These are phyloP conservation scores for Criorhina ranunculi DNA, from an alignment of 2,888 invertebrate genomes.

Conservation along the genomic window DNA sequence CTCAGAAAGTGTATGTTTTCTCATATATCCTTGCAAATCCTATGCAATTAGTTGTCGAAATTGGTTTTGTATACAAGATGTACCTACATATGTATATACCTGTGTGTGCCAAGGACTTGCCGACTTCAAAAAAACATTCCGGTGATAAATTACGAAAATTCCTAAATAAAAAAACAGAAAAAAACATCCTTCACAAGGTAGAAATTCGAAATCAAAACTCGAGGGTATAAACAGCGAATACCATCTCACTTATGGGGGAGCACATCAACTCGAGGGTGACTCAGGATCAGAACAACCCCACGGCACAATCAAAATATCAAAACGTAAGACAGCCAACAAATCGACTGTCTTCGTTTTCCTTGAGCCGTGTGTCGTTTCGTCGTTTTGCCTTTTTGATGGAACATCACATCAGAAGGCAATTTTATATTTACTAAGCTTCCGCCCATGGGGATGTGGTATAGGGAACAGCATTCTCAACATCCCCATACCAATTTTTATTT, in stretches of 20 bases:
- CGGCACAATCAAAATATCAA: slow-evolving; percentile 55
- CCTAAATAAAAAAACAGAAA: not conserved
- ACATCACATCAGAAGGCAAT: slow-evolving; percentile 25
- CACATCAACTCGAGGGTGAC: slow-evolving; percentile 12
- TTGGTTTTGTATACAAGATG: slow-evolving; percentile 7
- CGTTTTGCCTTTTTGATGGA: slow-evolving; percentile 7
- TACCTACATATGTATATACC: not conserved
- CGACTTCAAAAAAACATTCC: not conserved
- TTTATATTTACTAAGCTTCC: slow-evolving; percentile 15
- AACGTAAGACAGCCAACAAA: slow-evolving; percentile 55
- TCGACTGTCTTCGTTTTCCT: slow-evolving; percentile 34
- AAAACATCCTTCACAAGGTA: slow-evolving; percentile 5
- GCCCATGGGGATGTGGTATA: not conserved
- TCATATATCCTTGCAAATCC: not conserved
- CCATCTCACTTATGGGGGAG: not conserved
- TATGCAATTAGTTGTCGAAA: slow-evolving; percentile 16
- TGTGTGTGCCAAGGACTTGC: not conserved
- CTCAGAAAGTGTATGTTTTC: not conserved
- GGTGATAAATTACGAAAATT: slow-evolving; percentile 27
- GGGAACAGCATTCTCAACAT: not conserved
- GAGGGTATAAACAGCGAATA: not conserved
- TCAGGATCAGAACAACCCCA: slow-evolving; percentile 6
- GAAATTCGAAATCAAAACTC: slow-evolving; percentile 29
- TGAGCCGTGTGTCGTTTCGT: slow-evolving; percentile 12
- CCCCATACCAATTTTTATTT: not conserved